Evolutionary conservation across 2,888 invertebrate species (phyloP).

Genomic region (Eristalinus sepulchralis): DNA sequence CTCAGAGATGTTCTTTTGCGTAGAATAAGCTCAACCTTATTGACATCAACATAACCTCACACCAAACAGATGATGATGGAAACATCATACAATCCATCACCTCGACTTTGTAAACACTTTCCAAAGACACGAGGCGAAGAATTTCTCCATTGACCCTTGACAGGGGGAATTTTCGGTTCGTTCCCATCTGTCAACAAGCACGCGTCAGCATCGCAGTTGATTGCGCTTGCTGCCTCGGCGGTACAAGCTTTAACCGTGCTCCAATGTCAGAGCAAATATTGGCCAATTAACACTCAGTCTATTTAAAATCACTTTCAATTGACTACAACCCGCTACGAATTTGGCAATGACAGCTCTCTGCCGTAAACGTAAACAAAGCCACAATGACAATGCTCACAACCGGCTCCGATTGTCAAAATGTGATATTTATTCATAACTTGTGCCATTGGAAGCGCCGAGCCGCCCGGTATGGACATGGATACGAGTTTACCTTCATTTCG

Average conservation of each 20-base stretch:
- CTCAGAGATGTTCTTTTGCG: no score
- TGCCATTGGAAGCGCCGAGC: constrained; percentile 21
- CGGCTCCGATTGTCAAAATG: constrained; percentile 1
- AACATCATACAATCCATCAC: background rate
- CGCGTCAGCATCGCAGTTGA: background rate
- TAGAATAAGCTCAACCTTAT: no score
- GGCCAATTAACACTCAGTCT: constrained; percentile 43
- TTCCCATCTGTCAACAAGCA: background rate
- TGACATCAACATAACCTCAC: no score
- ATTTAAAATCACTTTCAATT: constrained; percentile 41
- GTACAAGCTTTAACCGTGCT: background rate
- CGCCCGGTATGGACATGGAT: constrained; percentile 3
- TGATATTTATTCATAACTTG: constrained; percentile 33
- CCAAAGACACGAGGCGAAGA: background rate
- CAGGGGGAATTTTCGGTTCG: background rate
- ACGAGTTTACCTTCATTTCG: background rate
- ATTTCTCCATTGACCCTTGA: background rate
- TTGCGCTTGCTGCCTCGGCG: background rate
- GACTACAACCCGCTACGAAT: constrained; percentile 22
- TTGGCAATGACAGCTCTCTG: constrained; percentile 47
- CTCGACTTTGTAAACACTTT: background rate
- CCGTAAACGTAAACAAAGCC: constrained; percentile 18
- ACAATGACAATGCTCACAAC: background rate
- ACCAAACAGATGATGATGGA: background rate
- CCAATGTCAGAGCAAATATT: constrained; percentile 32